Conservation (phyloP, 2,888 invertebrate species). For the Dynastes tityus region DNA sequence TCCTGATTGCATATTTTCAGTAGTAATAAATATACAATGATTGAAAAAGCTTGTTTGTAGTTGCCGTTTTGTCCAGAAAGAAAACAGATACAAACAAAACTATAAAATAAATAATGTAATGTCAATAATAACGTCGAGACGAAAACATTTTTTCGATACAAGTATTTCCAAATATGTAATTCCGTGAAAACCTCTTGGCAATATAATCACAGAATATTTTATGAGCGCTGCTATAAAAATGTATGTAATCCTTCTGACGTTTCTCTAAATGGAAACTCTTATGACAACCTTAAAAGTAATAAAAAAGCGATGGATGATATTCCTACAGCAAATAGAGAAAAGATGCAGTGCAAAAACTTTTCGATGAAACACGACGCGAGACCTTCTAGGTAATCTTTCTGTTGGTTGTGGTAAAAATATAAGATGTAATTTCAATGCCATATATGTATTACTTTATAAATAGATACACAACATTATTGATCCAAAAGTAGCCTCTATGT, state of each 20-base stretch:
- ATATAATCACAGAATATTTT: slow-evolving; percentile 9
- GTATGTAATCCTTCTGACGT: neutral
- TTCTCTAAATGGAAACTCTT: neutral
- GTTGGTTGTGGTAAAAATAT: neutral
- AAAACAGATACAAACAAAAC: too few relatives aligned
- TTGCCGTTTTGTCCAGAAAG: too few relatives aligned
- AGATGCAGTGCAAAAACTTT: neutral
- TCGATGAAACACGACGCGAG: neutral
- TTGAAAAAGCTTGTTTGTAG: too few relatives aligned
- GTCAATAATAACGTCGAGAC: neutral
- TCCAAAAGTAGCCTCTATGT: too few relatives aligned
- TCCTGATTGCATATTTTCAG: too few relatives aligned
- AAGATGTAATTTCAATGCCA: too few relatives aligned
- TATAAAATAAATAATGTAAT: neutral
- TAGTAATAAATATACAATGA: too few relatives aligned
- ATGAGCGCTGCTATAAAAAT: neutral
- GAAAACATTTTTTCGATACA: neutral
- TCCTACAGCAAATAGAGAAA: neutral
- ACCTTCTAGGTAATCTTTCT: neutral
- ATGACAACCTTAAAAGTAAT: slow-evolving; percentile 1
- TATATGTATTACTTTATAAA: too few relatives aligned
- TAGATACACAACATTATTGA: too few relatives aligned
- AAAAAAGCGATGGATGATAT: neutral
- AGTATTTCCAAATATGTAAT: neutral
- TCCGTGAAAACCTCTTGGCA: neutral